Evolutionary conservation across 2,888 invertebrate genomes (phyloP), one percentile per base, ranked within the genome.

Genomic region (Punctoribates punctum): DNA sequence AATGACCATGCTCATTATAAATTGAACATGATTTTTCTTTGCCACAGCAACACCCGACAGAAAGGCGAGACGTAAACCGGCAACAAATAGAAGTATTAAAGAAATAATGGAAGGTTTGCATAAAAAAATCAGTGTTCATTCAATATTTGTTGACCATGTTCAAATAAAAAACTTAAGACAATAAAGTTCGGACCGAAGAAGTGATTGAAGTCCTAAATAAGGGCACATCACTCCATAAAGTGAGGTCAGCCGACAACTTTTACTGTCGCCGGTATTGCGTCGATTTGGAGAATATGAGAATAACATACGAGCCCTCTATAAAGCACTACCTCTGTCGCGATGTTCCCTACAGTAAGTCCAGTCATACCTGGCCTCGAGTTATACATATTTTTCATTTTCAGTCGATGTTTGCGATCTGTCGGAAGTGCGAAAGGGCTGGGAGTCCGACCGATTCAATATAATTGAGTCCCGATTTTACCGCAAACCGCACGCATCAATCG

Each of bases 401-500:
- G 84, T 84, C 78, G 83, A 83, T 29, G 78, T 85, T 17, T 80
- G 81, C 62, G 83, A 84, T 60, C 83, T 85, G 25, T 80, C 82
- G 48, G 85, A 85, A 76, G 82, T 85, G 11, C 81, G 85, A 17
- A 81, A 81, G 77, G 85, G 85, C 9, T 85, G 84, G 84, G 83
- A 83, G 75, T 84, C 84, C 3, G 85, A 85, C 78, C 83, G 82
- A 1, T 85, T 85, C 80, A 85, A 85, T 80, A 82, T 81, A 77
- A 81, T 85, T 25, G 83, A 82, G 34, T 78, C 79, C 46, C 73
- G 77, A 34, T 74, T 77, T 65, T 42, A 79, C 60, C 73, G 78
- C 27, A 75, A 77, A 65, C 17, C 77, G 1, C 77, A 78, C 65
- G 51, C 27, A 1, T 29, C 48, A 25, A 27, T 73, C 9, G 73